Base-by-base conservation (phyloP, 2,797 vertebrate species). In the Amblyraja radiata region DNA sequence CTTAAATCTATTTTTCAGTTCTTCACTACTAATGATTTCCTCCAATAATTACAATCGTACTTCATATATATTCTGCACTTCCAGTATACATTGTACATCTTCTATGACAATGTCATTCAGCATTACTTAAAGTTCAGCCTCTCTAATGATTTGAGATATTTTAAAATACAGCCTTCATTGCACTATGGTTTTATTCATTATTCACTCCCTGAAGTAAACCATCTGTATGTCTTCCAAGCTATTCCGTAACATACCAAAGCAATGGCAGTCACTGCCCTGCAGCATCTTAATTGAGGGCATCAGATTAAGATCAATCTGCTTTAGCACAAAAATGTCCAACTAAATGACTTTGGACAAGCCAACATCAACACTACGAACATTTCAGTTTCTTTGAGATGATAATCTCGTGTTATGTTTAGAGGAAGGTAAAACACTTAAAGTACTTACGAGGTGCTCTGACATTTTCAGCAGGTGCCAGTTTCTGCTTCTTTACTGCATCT, bases 401-500 rank as follows among this genome's bases (percentile, higher is more conserved):
- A 88, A 32, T 61, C n/a, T 88, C 32, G 14, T n/a, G 5, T 88
- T 88, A 58, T 21, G 13, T 28, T 32, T 32, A 32, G 7, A 79
- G 32, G 13, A 32, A 88, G n/a, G n/a, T n/a, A 9, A 65, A 32
- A 16, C 28, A 88, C 16, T 32, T 32, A 32, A 6, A 86, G 39
- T 54, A 76, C 90, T 74, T 92, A 92, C 90, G 90, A 76, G 65
- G 25, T 46, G 71, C 39, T 92, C 32, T 32, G 32, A 39, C 28
- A n/a, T 76, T 92, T 54, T 92, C 90, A 92, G 90, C 36, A 76
- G 71, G 39, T 58, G 97, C 94, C 93, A 97, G 95, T 95, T 97
- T 97, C 94, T 95, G 96, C 94, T 97, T 97, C 96, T 97, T 97
- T 95, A 97, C 96, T 93, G 96, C 95, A 23, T 96, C 95, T 94